Evolutionary conservation across 1,140 invertebrate species (phyloP).

Genomic region (Diplogasteroides magnus): DNA sequence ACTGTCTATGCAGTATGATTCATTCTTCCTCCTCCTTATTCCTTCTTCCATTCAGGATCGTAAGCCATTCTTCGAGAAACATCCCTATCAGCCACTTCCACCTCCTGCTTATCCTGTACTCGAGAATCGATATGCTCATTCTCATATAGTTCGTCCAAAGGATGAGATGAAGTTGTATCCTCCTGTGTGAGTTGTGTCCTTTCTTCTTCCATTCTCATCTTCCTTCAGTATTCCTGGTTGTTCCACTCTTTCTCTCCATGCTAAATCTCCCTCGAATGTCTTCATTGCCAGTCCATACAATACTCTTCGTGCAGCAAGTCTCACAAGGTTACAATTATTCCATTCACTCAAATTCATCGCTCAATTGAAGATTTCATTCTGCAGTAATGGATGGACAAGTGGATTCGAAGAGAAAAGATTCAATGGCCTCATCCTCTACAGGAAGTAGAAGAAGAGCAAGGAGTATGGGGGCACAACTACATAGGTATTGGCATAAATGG

Average conservation of each 20-base stretch:
- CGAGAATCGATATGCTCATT: conserved; percentile 45
- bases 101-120: conserved; percentile 52
- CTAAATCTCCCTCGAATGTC: conserved; percentile 32
- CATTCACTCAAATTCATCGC: conserved; percentile 5
- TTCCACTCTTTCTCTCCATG: conserved; percentile 52
- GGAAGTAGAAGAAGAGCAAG: too few relatives aligned
- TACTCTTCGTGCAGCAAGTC: conserved; percentile 46
- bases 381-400: too few relatives aligned
- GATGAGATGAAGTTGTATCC: conserved; percentile 53
- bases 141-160: conserved; percentile 42
- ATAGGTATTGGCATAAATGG: too few relatives aligned
- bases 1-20: conserved; percentile 21
- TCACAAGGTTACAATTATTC: conserved; percentile 38
- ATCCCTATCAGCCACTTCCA: conserved; percentile 53
- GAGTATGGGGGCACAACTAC: too few relatives aligned
- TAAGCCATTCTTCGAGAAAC: conserved; percentile 45
- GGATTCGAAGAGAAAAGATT: too few relatives aligned
- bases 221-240: conserved; percentile 49
- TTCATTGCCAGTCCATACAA: conserved; percentile 54
- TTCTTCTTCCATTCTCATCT: too few relatives aligned
- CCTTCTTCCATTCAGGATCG: conserved; percentile 41
- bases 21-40: neutral
- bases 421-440: too few relatives aligned
- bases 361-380: too few relatives aligned
- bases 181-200: conserved; percentile 51